phyloP scores from a whole-genome alignment of 1,140 invertebrate genomes.

The Eupristina koningsbergeri region DNA sequence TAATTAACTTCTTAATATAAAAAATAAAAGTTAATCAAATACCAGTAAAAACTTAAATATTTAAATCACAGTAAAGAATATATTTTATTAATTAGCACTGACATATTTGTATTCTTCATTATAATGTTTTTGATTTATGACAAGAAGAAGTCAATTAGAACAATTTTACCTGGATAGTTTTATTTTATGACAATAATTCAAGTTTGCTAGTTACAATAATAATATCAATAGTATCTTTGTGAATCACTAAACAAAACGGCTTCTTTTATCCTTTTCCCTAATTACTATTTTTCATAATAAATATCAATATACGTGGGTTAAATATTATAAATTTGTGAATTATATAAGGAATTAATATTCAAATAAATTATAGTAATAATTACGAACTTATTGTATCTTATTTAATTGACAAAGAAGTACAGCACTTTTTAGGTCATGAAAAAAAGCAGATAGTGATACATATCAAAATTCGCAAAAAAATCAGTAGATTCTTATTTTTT shows the following conservation, averaged over 20 bases:
- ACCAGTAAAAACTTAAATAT: too few species aligned
- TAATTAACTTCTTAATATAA: too few species aligned
- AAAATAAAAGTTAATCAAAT: too few species aligned
- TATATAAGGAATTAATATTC: neutral
- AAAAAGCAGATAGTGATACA: too few species aligned
- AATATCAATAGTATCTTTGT: neutral
- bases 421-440: too few species aligned
- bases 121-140: slow-evolving; percentile 1
- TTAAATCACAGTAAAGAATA: too few species aligned
- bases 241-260: neutral
- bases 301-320: neutral
- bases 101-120: slow-evolving; percentile 5
- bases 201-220: neutral
- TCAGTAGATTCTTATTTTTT: too few species aligned
- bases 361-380: too few species aligned
- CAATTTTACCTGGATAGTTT: neutral
- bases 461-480: too few species aligned
- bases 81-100: neutral
- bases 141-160: neutral
- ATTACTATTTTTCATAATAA: neutral
- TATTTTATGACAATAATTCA: neutral
- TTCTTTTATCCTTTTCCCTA: neutral
- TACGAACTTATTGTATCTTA: too few species aligned
- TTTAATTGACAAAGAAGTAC: too few species aligned
- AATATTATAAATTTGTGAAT: neutral